Conservation (phyloP, 1,140 invertebrate genomes). For the Eriocheir sinensis region DNA sequence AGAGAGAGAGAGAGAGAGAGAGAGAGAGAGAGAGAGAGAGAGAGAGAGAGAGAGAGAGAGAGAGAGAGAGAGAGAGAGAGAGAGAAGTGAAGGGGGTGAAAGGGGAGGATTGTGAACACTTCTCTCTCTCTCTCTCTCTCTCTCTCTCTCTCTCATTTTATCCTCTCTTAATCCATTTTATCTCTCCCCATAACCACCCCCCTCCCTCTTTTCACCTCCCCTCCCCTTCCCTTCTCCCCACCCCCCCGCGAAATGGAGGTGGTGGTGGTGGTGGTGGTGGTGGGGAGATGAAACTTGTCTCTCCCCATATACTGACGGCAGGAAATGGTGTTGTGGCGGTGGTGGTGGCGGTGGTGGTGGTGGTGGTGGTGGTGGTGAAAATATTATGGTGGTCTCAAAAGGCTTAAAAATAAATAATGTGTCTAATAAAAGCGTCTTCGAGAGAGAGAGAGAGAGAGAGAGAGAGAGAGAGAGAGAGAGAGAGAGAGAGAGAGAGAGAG, state of each 20-base stretch:
- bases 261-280: not conserved
- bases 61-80: not conserved
- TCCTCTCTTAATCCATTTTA: no score
- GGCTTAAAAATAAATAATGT: no score
- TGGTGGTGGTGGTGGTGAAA: not conserved
- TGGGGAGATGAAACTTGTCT: no score
- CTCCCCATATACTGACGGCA: not conserved
- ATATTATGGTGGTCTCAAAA: not conserved
- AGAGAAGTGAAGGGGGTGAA: no score
- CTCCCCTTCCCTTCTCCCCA: not conserved
- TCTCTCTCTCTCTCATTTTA: slow-evolving; percentile 21
- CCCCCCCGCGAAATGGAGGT: not conserved
- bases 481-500: no score
- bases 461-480: no score
- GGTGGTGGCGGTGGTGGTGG: not conserved
- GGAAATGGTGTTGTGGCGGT: not conserved
- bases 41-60: not conserved
- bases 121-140: slow-evolving; percentile 40
- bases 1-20: not conserved
- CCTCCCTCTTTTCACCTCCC: not conserved
- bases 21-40: not conserved
- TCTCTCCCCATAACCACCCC: no score
- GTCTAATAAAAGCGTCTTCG: no score
- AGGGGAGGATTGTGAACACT: no score
- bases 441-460: no score